Conservation (phyloP, 2,888 invertebrate species). For the Quadriops clusia region DNA sequence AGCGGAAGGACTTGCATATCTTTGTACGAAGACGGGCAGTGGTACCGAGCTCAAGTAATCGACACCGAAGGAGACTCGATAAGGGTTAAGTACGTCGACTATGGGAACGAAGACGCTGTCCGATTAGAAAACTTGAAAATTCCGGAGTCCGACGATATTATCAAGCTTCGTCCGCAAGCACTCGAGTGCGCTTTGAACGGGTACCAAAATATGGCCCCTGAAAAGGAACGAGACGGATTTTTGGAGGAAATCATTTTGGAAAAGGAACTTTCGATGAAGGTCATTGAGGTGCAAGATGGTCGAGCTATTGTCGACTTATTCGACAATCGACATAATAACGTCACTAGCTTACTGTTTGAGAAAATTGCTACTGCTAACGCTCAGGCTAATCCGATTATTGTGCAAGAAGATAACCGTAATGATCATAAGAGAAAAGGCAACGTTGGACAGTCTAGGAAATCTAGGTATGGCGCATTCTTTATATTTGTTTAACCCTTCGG, state of each 20-base stretch:
- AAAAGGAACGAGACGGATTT: conserved; percentile 45
- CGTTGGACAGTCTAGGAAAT: too few species aligned
- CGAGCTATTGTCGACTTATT: conserved; percentile 51
- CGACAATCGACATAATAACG: conserved; percentile 38
- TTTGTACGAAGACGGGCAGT: conserved; percentile 69
- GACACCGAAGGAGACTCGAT: conserved; percentile 32
- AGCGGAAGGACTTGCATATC: conserved; percentile 64
- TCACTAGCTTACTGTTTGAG: conserved; percentile 31
- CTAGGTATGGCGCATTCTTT: too few species aligned
- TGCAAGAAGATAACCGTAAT: conserved; percentile 30
- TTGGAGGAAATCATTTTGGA: conserved; percentile 61
- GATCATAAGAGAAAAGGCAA: conserved; percentile 28
- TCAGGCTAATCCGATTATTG: conserved; percentile 28
- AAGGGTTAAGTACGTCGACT: conserved; percentile 81
- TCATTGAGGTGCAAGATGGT: conserved; percentile 42
- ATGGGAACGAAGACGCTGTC: conserved; percentile 84
- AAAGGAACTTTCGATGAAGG: conserved; percentile 46
- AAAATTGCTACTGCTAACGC: conserved; percentile 29
- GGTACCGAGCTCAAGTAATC: conserved; percentile 81
- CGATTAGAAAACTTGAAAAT: conserved; percentile 45
- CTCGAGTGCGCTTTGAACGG: conserved; percentile 65
- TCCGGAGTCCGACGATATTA: conserved; percentile 52
- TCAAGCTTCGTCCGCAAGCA: conserved; percentile 56
- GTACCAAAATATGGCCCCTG: conserved; percentile 43
- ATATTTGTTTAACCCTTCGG: too few species aligned